Conservation (phyloP, 2,888 invertebrate genomes). For the Temnothorax rugatulus region DNA sequence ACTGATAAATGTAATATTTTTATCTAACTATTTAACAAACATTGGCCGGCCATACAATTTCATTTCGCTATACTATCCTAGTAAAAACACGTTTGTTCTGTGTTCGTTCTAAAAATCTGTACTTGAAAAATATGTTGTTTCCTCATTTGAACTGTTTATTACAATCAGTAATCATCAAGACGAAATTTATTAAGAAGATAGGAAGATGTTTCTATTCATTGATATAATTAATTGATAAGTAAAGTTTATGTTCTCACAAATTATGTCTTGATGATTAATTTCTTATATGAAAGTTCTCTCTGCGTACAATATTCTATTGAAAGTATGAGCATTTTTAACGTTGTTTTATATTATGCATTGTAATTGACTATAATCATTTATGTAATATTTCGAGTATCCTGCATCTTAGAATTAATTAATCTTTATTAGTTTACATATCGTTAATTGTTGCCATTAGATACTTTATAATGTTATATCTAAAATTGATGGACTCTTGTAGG, state of each 20-base stretch:
- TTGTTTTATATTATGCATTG: slow-evolving; percentile 29
- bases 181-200: slow-evolving; percentile 27
- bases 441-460: slow-evolving; percentile 1
- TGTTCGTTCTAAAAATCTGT: slow-evolving; percentile 35
- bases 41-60: slow-evolving; percentile 30
- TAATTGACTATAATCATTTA: slow-evolving; percentile 51
- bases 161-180: slow-evolving; percentile 33
- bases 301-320: slow-evolving; percentile 12
- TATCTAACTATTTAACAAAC: slow-evolving; percentile 31
- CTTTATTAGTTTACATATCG: background rate
- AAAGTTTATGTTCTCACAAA: slow-evolving; percentile 22
- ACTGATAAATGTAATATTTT: slow-evolving; percentile 11
- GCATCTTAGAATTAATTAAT: slow-evolving; percentile 35
- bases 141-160: slow-evolving; percentile 29
- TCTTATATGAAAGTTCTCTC: slow-evolving; percentile 12
- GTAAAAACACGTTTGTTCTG: slow-evolving; percentile 19
- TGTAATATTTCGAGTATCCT: slow-evolving; percentile 20
- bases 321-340: slow-evolving; percentile 34
- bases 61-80: slow-evolving; percentile 10
- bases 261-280: slow-evolving; percentile 38
- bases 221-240: slow-evolving; percentile 17
- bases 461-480: slow-evolving; percentile 35
- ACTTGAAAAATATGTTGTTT: slow-evolving; percentile 48
- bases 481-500: slow-evolving; percentile 22
- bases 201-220: slow-evolving; percentile 26